These are phyloP conservation scores for Harpalus rufipes DNA, from an alignment of 2,888 invertebrate species.

Conservation along the genomic window DNA sequence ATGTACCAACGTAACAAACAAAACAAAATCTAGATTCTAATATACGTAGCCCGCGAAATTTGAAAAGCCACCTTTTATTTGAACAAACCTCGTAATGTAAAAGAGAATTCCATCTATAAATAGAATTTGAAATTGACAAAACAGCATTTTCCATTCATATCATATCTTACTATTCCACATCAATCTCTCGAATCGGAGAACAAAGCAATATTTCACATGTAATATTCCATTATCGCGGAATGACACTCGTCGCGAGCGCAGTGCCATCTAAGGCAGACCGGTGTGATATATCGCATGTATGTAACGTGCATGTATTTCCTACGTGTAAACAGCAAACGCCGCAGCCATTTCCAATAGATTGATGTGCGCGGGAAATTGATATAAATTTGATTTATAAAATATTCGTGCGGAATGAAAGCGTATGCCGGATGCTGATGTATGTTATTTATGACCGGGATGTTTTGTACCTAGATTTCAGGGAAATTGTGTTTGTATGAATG, in stretches of 20 bases:
- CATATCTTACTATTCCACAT: neutral
- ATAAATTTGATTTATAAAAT: constrained; percentile 64
- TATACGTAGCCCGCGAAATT: too few species aligned
- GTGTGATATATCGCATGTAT: neutral
- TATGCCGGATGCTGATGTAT: constrained; percentile 4
- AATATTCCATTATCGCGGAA: constrained; percentile 30
- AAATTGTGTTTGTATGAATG: neutral
- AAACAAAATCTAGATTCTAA: too few species aligned
- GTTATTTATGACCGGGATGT: constrained; percentile 23
- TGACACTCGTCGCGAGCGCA: neutral
- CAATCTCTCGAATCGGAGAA: neutral
- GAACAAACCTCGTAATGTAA: too few species aligned
- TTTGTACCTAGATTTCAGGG: neutral
- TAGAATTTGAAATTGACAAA: neutral
- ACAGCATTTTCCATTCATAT: neutral
- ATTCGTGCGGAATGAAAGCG: constrained; percentile 26
- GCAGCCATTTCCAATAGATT: constrained; percentile 14
- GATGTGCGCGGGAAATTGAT: constrained; percentile 52
- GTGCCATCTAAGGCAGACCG: constrained; percentile 16
- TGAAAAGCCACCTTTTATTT: too few species aligned
- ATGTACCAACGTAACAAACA: too few species aligned
- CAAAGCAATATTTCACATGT: constrained; percentile 22
- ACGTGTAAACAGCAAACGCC: constrained; percentile 32
- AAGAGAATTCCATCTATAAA: too few species aligned
- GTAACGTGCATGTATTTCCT: constrained; percentile 14